phyloP scores from a whole-genome alignment of 2,888 invertebrate species.

The Stenchaetothrips biformis region DNA sequence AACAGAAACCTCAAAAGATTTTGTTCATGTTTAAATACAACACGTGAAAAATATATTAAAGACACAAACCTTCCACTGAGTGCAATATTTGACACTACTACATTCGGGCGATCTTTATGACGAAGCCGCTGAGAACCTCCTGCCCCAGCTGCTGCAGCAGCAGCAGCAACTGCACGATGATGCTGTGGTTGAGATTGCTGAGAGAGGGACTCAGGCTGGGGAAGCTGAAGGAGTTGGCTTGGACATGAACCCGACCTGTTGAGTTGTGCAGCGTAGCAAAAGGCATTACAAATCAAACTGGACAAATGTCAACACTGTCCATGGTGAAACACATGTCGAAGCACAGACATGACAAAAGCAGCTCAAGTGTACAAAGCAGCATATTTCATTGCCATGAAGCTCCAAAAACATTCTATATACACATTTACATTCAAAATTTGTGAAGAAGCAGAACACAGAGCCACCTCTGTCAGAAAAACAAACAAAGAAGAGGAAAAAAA shows the following conservation, averaged over 20 bases:
- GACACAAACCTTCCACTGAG: slow-evolving; percentile 25
- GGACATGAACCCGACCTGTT: slow-evolving; percentile 87
- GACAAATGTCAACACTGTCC: slow-evolving; percentile 30
- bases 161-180: slow-evolving; percentile 41
- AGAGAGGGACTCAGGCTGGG: slow-evolving; percentile 50
- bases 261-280: slow-evolving; percentile 36
- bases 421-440: not conserved
- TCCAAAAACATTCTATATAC: slow-evolving; percentile 26
- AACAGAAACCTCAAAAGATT: too few relatives aligned
- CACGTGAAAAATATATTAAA: not conserved
- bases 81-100: slow-evolving; percentile 26
- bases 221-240: slow-evolving; percentile 72
- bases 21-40: too few relatives aligned
- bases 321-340: slow-evolving; percentile 26
- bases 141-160: slow-evolving; percentile 35
- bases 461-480: too few relatives aligned
- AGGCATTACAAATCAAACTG: slow-evolving; percentile 33
- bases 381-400: not conserved
- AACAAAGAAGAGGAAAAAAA: too few relatives aligned
- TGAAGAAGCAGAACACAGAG: too few relatives aligned
- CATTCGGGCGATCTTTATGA: slow-evolving; percentile 56
- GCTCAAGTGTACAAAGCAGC: not conserved
- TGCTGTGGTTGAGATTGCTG: slow-evolving; percentile 43
- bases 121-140: slow-evolving; percentile 48
- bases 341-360: not conserved